These are phyloP conservation scores for Endotricha flammealis DNA, from an alignment of 2,888 invertebrate genomes.

Conservation along the genomic window DNA sequence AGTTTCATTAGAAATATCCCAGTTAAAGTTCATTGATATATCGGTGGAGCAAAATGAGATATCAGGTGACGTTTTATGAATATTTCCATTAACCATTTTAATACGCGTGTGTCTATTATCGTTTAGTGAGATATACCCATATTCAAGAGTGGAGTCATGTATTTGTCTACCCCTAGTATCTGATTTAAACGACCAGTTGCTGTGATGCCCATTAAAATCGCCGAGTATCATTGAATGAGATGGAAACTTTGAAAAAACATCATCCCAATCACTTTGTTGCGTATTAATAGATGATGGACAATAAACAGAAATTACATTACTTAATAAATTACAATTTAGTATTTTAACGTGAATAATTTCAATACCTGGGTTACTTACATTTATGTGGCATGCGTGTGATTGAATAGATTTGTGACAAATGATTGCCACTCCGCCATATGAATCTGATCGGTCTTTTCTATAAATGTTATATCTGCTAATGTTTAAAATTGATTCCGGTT, in stretches of 20 bases:
- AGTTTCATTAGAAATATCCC: slow-evolving; percentile 13
- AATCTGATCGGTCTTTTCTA: slow-evolving; percentile 13
- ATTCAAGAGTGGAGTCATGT: no score
- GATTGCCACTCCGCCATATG: slow-evolving; percentile 17
- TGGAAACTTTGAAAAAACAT: slow-evolving; percentile 12
- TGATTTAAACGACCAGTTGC: slow-evolving; percentile 14
- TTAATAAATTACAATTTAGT: slow-evolving; percentile 12
- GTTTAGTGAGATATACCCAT: no score
- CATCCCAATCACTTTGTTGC: no score
- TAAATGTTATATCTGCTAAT: slow-evolving; percentile 13
- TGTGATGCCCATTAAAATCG: slow-evolving; percentile 16
- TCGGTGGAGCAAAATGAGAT: slow-evolving; percentile 15
- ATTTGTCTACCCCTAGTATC: slow-evolving; percentile 16
- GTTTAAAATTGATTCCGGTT: slow-evolving; percentile 1
- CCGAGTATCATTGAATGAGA: slow-evolving; percentile 15
- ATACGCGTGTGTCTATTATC: background rate
- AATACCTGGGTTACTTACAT: slow-evolving; percentile 10
- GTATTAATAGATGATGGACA: no score
- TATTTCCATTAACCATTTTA: background rate
- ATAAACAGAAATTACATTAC: slow-evolving; percentile 17
- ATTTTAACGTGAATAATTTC: slow-evolving; percentile 13
- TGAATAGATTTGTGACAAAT: slow-evolving; percentile 15
- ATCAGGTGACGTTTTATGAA: slow-evolving; percentile 1
- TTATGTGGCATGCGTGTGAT: background rate
- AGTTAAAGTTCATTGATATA: slow-evolving; percentile 12